Evolutionary conservation across 1,140 invertebrate species (phyloP), one percentile per base, ranked within the genome.

Genomic region (Scaptomyza pallida): DNA sequence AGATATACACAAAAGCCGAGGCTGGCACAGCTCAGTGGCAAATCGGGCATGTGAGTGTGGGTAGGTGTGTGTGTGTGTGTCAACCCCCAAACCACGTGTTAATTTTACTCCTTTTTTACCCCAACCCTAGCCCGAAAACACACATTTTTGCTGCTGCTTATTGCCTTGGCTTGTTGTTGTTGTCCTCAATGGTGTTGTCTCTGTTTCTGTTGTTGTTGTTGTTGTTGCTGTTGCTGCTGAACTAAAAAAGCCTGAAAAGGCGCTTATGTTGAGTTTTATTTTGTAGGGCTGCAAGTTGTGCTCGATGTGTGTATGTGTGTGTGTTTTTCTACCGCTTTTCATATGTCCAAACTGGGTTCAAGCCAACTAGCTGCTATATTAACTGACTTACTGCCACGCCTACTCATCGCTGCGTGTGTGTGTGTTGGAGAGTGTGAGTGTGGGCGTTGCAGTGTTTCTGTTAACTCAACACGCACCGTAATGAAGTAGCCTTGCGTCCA

Each of bases 241-340:
- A 88, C 82, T 86, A 86, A 86, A 86, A 30, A 86, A 88, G 82
- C 82, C 86, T 88, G 78, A 86, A 86, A 30, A 88, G 82, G 78
- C 74, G 82, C 83, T 85, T 85, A 82, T 63, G 74, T 75, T 63
- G 71, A 68, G 55, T 78, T 85, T 72, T 86, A 75, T 82, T 86
- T 68, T 88, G 74, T 78, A 56, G 73, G 74, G 64, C 64, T 76
- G 56, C 75, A 72, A 44, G 52, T 69, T 73, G 23, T 6, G 5
- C 6, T 26, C 23, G n/a, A n/a, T n/a, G n/a, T 26, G 2, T 26
- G 23, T 26, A 6, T 26, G 23, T 26, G 23, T 26, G 23, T 26
- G 41, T 63, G 72, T 86, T 81, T 72, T 76, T 67, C 40, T 40
- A 59, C 21, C 33, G 40, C 30, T 47, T 60, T 63, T 59, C 55